phyloP scores from a whole-genome alignment of 2,797 vertebrate species.

The Geotrypetes seraphini region DNA sequence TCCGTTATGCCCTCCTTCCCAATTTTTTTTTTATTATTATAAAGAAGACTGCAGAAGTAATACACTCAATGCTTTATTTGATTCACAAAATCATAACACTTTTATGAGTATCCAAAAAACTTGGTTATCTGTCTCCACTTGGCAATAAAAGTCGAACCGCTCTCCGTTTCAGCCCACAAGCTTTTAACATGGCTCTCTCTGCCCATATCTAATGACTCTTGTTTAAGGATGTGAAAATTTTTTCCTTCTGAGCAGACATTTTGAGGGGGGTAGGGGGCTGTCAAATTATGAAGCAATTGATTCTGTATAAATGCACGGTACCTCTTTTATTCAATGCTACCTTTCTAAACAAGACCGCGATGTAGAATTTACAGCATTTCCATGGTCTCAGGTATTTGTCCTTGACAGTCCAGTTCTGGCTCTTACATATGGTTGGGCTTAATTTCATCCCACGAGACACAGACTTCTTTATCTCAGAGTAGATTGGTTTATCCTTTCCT shows the following conservation, averaged over 20 bases:
- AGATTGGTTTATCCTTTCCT: no score
- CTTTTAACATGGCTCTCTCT: constrained; percentile 26
- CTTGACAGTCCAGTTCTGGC: neutral
- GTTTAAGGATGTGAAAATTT: constrained; percentile 11
- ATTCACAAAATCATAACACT: constrained; percentile 24
- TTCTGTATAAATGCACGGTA: constrained; percentile 6
- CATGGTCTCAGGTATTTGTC: constrained; percentile 4
- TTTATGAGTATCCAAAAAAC: constrained; percentile 39
- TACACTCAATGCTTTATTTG: constrained; percentile 22
- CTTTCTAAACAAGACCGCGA: constrained; percentile 18
- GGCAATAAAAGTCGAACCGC: constrained; percentile 37
- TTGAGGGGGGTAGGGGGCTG: no score
- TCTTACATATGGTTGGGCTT: constrained; percentile 5
- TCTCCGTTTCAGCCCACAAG: constrained; percentile 9
- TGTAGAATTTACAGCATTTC: constrained; percentile 10
- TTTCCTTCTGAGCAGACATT: constrained; percentile 17
- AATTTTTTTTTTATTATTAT: no score
- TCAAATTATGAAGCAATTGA: constrained; percentile 6
- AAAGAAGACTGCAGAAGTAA: constrained; percentile 23
- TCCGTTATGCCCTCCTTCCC: constrained; percentile 23
- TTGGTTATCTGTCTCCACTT: constrained; percentile 22
- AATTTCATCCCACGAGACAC: neutral
- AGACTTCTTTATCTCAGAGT: neutral
- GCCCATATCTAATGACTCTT: constrained; percentile 29
- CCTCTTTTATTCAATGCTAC: constrained; percentile 20